A percentile compares a stretch with the other conserved stretches of the same genome.
phyloP scores from a whole-genome alignment of 2,797 vertebrate species.

The Eurystomus glaucurus region DNA sequence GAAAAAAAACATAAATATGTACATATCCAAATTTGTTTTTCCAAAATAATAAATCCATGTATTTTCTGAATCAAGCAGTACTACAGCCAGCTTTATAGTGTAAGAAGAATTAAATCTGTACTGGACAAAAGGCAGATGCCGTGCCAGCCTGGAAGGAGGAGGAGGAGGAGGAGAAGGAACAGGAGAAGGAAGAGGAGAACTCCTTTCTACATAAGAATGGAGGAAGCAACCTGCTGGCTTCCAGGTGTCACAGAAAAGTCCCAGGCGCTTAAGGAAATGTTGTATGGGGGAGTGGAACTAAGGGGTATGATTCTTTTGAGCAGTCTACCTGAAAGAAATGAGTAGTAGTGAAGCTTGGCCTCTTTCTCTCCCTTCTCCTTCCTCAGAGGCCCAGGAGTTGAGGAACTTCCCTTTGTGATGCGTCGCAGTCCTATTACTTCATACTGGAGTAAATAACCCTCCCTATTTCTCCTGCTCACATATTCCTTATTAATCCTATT shows the following conservation, averaged over 20 bases:
- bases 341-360: not conserved
- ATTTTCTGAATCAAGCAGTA: not conserved
- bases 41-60: not conserved
- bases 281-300: fast-evolving
- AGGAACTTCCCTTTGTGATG: not conserved
- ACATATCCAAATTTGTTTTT: not conserved
- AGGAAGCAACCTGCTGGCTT: not conserved
- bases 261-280: not conserved
- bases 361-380: not conserved
- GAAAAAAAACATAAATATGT: not conserved
- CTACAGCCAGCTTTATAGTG: not conserved
- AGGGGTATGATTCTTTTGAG: not conserved
- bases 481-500: not conserved
- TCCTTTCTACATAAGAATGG: not conserved
- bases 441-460: not conserved
- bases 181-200: not conserved
- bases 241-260: not conserved
- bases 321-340: not conserved
- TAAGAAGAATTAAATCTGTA: not conserved
- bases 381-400: not conserved
- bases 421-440: not conserved
- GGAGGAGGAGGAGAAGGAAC: not conserved
- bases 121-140: not conserved
- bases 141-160: not conserved
- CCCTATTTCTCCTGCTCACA: not conserved